phyloP scores from a whole-genome alignment of 2,888 invertebrate genomes.

The Acanthoscelides obtectus region DNA sequence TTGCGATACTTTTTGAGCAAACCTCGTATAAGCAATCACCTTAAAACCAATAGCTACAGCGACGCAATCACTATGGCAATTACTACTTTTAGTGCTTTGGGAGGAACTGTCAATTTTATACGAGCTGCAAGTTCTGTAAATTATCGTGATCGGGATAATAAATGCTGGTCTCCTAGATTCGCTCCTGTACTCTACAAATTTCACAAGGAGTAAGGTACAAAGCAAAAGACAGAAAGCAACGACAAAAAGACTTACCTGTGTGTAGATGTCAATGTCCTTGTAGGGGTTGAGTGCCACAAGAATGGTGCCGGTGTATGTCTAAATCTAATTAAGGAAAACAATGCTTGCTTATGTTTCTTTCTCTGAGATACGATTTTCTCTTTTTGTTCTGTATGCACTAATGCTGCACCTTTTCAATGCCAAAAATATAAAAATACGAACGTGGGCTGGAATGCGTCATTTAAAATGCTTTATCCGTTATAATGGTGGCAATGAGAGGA shows the following conservation, averaged over 20 bases:
- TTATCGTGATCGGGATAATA: too few relatives aligned
- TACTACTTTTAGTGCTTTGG: too few relatives aligned
- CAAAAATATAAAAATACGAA: too few relatives aligned
- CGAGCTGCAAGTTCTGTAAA: too few relatives aligned
- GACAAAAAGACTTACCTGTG: conserved; percentile 62
- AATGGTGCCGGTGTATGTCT: conserved; percentile 93
- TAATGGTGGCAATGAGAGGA: too few relatives aligned
- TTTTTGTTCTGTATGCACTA: background rate
- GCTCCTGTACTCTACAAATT: background rate
- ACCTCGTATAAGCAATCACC: too few relatives aligned
- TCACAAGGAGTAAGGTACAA: background rate
- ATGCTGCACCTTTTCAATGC: background rate
- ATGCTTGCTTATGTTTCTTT: conserved; percentile 3
- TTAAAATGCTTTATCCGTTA: too few relatives aligned
- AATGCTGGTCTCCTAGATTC: background rate
- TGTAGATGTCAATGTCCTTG: conserved; percentile 85
- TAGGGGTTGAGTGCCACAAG: conserved; percentile 92
- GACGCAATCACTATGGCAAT: too few relatives aligned
- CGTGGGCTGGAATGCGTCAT: too few relatives aligned
- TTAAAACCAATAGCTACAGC: too few relatives aligned
- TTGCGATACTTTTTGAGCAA: too few relatives aligned
- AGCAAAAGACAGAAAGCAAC: background rate
- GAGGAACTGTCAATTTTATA: too few relatives aligned
- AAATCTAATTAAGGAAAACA: conserved; percentile 54
- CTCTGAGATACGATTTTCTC: background rate